A percentile compares a stretch with the other conserved stretches of the same genome.
phyloP scores from a whole-genome alignment of 2,113 vertebrate species.

The Rallus limicola region DNA sequence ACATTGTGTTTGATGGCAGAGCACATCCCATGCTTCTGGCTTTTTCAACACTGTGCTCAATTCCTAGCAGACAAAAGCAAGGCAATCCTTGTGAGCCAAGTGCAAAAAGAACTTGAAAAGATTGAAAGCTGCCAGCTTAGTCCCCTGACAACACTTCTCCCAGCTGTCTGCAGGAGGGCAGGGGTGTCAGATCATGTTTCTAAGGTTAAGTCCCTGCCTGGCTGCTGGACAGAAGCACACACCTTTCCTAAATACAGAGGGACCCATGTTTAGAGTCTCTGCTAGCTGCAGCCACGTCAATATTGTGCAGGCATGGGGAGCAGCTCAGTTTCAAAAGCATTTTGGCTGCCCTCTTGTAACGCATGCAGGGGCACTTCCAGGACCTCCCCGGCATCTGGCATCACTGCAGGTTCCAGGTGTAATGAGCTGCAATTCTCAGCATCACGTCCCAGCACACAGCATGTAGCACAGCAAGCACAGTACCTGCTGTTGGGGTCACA shows the following conservation, averaged over 20 bases:
- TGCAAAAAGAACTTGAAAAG: background rate
- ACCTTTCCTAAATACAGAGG: background rate
- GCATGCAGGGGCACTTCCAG: background rate
- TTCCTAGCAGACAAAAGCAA: background rate
- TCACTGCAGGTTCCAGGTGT: background rate
- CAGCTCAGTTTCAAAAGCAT: background rate
- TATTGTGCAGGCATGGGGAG: background rate
- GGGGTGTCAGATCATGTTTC: background rate
- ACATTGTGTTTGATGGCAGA: background rate
- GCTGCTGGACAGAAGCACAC: background rate
- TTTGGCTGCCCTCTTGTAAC: background rate
- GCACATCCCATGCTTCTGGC: background rate
- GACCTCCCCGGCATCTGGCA: no score
- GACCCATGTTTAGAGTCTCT: background rate
- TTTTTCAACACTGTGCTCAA: background rate
- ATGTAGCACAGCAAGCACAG: background rate
- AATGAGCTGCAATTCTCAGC: background rate
- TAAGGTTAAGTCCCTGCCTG: background rate
- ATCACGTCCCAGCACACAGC: background rate
- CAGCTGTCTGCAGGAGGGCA: background rate
- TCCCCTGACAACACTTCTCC: background rate
- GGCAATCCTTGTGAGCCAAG: background rate
- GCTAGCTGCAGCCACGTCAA: fast-evolving
- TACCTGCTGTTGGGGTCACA: fast-evolving
- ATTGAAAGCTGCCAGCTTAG: background rate